Evolutionary conservation across 2,797 vertebrate genomes (phyloP).

Genomic region (Numenius phaeopus): DNA sequence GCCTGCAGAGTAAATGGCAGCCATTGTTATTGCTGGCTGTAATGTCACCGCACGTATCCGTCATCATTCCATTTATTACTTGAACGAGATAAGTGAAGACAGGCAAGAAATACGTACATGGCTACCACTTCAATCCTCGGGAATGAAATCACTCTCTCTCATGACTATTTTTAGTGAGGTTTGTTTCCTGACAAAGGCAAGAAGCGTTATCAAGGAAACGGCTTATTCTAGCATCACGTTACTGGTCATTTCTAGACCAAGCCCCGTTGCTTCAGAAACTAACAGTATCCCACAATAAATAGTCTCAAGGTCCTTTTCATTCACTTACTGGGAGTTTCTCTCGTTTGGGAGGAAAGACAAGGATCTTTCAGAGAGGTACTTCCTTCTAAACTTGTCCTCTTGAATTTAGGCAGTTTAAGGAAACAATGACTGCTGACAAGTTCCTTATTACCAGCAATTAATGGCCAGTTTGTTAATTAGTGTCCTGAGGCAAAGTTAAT

Average conservation of each 20-base stretch:
- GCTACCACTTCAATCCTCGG: background rate
- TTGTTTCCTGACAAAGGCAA: constrained; percentile 33
- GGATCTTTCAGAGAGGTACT: constrained; percentile 51
- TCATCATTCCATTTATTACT: constrained; percentile 36
- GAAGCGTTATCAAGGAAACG: background rate
- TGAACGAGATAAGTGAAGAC: constrained; percentile 7
- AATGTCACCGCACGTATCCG: background rate
- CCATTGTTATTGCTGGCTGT: constrained; percentile 28
- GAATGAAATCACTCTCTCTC: constrained; percentile 32
- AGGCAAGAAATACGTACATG: background rate
- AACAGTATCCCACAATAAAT: background rate
- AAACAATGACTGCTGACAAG: constrained; percentile 71
- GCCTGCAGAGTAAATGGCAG: background rate
- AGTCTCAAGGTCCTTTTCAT: constrained; percentile 6
- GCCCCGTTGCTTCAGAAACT: background rate
- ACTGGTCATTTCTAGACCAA: background rate
- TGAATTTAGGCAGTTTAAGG: constrained; percentile 69
- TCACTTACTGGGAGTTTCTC: background rate
- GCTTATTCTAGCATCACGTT: background rate
- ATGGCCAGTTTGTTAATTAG: constrained; percentile 79
- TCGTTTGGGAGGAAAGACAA: constrained; percentile 17
- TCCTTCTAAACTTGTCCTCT: constrained; percentile 57
- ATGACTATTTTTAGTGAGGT: constrained; percentile 32
- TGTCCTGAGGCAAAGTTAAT: constrained; percentile 76
- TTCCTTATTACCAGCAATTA: constrained; percentile 77